Base-by-base conservation (phyloP, 2,888 invertebrate species). In the Aromia moschata region DNA sequence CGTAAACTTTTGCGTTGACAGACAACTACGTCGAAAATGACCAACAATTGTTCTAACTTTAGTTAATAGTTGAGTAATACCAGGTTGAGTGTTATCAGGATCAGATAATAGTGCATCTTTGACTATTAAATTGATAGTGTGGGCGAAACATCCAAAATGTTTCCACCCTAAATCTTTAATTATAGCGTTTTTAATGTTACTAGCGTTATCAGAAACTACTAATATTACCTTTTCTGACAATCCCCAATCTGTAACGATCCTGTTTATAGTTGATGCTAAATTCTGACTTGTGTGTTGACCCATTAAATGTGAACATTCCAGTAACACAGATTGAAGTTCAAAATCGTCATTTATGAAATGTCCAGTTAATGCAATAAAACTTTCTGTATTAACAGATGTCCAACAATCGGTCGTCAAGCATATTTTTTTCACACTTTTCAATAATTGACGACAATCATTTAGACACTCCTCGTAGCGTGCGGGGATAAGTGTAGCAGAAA, bases 351-450 rank as follows among this genome's bases (percentile, higher is more conserved):
- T 56, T 36, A 75, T 57, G 60, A 67, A 76, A 63, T 76, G 72
- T 14, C 62, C 68, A 38, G 73, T 75, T 15, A 75, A 65, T 20
- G 68, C 70, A 38, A 73, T 68, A 60, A 61, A 75, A 47, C 67
- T 69, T 31, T 75, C 71, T 41, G 65, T 70, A 55, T 64, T 70
- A 16, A 58, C 51, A 45, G 75, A 76, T 16, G 74, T 75, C 62
- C 59, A 62, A 20, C 56, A 51, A 18, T 62, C 62, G n/a, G 56
- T 62, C 1, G 62, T 62, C 14, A 62, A 37, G 11, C 20, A 59
- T 18, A 62, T 43, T 16, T 11, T 12, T 12, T 16, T 1, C 1
- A 55, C 16, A 25, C 49, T 18, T 60, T 56, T 46, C 25, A 46
- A 20, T 15, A 36, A 30, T 30, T 49, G 37, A 49, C 40, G 54